Percentiles rank a stretch among this genome's conserved stretches.
Evolutionary conservation across 2,797 vertebrate genomes (phyloP).

Genomic region (Sebastes oblongus): DNA sequence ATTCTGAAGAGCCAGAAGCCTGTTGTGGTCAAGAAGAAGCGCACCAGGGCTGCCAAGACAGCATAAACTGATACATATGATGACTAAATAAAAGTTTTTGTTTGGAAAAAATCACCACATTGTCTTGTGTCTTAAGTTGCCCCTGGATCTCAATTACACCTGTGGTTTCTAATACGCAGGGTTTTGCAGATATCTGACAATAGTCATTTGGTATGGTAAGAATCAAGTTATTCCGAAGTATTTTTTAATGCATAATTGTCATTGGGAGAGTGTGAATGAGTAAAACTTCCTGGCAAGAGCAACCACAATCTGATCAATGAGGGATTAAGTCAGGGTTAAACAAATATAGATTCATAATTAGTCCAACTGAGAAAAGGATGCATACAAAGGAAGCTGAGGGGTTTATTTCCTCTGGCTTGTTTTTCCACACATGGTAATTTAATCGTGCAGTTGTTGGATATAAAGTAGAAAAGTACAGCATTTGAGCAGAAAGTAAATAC

Average conservation of each 20-base stretch:
- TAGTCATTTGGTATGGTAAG: not conserved
- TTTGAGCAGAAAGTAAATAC: not conserved
- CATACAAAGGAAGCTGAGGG: too few species aligned
- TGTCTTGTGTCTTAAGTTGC: constrained; percentile 28
- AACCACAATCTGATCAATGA: not conserved
- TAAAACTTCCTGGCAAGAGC: not conserved
- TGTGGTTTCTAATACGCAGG: not conserved
- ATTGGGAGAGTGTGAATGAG: not conserved
- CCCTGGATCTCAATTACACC: not conserved
- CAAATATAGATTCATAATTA: not conserved
- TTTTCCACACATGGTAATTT: not conserved
- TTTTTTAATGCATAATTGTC: not conserved
- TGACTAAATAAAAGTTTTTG: constrained; percentile 74
- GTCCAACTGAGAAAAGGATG: not conserved
- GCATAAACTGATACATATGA: constrained; percentile 77
- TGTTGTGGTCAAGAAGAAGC: constrained; percentile 92
- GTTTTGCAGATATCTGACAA: not conserved
- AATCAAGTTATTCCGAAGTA: not conserved
- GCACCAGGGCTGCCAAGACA: constrained; percentile 88
- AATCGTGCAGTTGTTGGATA: not conserved
- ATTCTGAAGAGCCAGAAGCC: constrained; percentile 95
- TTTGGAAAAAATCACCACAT: constrained; percentile 43
- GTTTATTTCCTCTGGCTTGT: not conserved
- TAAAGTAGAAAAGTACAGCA: not conserved
- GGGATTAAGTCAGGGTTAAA: not conserved